Percentiles rank a stretch among this genome's conserved stretches.
Conservation (phyloP, 2,113 vertebrate species). For the Engraulis encrasicolus region DNA sequence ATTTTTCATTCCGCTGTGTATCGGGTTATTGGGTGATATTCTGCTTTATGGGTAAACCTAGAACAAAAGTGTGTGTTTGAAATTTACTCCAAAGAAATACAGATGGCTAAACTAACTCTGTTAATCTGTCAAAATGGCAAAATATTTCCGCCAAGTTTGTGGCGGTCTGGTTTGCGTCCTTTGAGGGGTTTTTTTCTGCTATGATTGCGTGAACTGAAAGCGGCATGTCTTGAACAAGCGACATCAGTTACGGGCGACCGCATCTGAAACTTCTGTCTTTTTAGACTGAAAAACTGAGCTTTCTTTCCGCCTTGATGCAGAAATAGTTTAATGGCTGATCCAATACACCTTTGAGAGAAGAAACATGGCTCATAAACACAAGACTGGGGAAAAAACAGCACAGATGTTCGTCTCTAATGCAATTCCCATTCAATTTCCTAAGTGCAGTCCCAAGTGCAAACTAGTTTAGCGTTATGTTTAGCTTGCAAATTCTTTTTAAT, state of each 20-base stretch:
- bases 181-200: not conserved
- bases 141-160: not conserved
- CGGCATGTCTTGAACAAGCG: not conserved
- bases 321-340: constrained; percentile 84
- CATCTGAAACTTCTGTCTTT: not conserved
- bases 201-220: not conserved
- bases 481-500: constrained; percentile 93
- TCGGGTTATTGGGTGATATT: not conserved
- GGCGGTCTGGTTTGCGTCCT: not conserved
- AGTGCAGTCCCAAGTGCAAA: constrained; percentile 89
- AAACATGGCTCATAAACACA: constrained; percentile 76
- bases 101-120: not conserved
- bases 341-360: constrained; percentile 82
- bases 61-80: not conserved
- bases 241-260: not conserved
- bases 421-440: constrained; percentile 93
- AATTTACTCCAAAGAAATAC: not conserved
- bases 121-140: not conserved
- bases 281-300: not conserved
- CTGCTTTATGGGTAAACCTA: not conserved
- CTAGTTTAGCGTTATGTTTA: constrained; percentile 91
- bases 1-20: not conserved
- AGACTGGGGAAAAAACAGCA: constrained; percentile 83
- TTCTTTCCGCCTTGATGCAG: constrained; percentile 58
- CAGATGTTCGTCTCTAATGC: constrained; percentile 92